Evolutionary conservation across 53 echinoderm and acorn worm species (phyloP).

Genomic region (Echinometra lucunter): DNA sequence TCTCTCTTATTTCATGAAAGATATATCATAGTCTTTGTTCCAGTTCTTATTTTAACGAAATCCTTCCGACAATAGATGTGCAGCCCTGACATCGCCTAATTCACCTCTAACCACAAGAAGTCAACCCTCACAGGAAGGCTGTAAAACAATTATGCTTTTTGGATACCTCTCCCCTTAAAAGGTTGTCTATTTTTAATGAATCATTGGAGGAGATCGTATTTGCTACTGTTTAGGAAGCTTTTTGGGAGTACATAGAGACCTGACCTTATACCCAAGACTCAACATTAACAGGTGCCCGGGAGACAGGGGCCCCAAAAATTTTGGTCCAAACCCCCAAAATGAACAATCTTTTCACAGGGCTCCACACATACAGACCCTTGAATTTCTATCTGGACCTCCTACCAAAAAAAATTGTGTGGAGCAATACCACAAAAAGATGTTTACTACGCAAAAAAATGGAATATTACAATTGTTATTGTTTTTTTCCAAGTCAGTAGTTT

Average conservation of each 20-base stretch:
- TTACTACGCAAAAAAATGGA: no score
- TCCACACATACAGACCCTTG: no score
- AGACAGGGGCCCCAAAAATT: no score
- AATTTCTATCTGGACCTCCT: no score
- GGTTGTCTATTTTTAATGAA: no score
- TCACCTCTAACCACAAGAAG: not conserved
- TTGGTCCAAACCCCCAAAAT: no score
- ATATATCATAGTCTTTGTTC: not conserved
- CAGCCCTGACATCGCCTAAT: not conserved
- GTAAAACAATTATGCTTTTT: not conserved
- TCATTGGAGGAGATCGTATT: not conserved
- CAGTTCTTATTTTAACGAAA: not conserved
- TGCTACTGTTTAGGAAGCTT: not conserved
- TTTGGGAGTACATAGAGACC: no score
- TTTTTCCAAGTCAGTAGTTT: not conserved
- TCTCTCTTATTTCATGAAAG: not conserved
- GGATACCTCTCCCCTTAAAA: not conserved
- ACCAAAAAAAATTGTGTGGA: no score
- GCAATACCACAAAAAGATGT: no score
- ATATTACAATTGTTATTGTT: not conserved
- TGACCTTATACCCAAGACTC: no score
- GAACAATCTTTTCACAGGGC: no score
- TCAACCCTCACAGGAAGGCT: not conserved
- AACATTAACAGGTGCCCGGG: no score
- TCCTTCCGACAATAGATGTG: slow-evolving; percentile 12